Evolutionary conservation across 2,113 vertebrate species (phyloP), one percentile per base, ranked within the genome.

Genomic region (Ceyx cyanopectus): DNA sequence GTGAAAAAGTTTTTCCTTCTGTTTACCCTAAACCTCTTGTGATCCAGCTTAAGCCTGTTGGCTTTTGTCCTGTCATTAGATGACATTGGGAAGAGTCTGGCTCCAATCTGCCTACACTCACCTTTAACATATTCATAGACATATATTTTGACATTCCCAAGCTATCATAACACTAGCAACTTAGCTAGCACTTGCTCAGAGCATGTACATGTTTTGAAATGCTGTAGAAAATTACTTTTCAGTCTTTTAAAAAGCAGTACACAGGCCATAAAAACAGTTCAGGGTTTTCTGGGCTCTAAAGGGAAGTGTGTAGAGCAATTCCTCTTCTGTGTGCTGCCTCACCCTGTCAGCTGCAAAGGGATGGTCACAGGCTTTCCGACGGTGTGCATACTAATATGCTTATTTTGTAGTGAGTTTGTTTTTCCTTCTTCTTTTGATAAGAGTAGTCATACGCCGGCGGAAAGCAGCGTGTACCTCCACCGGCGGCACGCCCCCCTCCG

Each of bases 331-430:
- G 43, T 1, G 29, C 17, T 10, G 29, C 10, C 41, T 30, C 29
- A 8, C 6, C 12, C 14, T 4, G 34, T 2, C 8, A 60, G 30
- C 37, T 1, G 1, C 60, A 54, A 10, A 30, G 2, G 0, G 7
- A 11, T 10, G 8, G 2, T 5, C 26, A 8, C 50, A 24, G 50
- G 20, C 21, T 34, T 50, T 45, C 14, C 32, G 14, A 2, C 19
- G 0, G 1, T 6, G 6, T 16, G 26, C 21, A 3, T 1, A 27
- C 0, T 0, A 17, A 4, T 6, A 3, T 1, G 7, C 6, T 22
- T 46, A 27, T 14, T 12, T 2, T 8, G 5, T 17, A 23, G 50
- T 51, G 50, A 37, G 50, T 8, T 14, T 53, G 23, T 54, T 67
- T 6, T 5, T 8, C 7, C 2, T 5, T 20, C 16, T 3, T 6